Base-by-base conservation (phyloP, 2,113 vertebrate species). In the Anas platyrhynchos region DNA sequence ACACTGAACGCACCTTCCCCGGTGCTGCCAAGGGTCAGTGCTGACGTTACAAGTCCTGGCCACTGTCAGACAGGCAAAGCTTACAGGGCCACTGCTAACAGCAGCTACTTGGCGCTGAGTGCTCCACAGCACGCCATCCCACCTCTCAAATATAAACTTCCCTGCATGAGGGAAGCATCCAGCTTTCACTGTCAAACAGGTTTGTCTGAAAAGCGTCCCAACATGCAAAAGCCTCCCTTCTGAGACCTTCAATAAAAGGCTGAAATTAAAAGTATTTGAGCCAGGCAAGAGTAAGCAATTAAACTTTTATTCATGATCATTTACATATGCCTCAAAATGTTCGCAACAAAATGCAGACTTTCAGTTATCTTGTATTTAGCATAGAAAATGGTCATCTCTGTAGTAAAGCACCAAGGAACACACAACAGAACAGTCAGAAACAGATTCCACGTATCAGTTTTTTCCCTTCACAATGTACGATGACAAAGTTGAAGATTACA, bases 281-380 rank as follows among this genome's bases (percentile, higher is more conserved):
- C 8, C 83, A 88, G 11, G 55, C 43, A 91, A 58, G 52, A 81
- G 20, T 86, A 93, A 93, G 76, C 63, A 92, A 93, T 94, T 93
- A 54, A 91, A 93, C 29, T 95, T 97, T 97, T 96, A 97, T 97
- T 97, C 85, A 82, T 66, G 27, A 79, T 93, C 79, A 67, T 81
- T 90, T 91, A 93, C 43, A 83, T 55, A 78, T 20, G 31, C 88
- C 62, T 91, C 94, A 69, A 97, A 96, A 41, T 7, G 23, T 88
- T 94, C 71, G 74, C 63, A 78, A 94, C 69, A 94, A 89, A 91
- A 94, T 11, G 41, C 62, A 93, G 82, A 80, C 36, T 68, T 84
- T 77, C 23, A 55, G 21, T 94, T 95, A 71, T 6, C 34, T 68
- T 58, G 59, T 94, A 87, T 76, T 91, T 80, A 94, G 56, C 61